Percentiles rank a stretch among this genome's conserved stretches.
Conservation (phyloP, 2,888 invertebrate species). For the Lepidochrysops patricia region DNA sequence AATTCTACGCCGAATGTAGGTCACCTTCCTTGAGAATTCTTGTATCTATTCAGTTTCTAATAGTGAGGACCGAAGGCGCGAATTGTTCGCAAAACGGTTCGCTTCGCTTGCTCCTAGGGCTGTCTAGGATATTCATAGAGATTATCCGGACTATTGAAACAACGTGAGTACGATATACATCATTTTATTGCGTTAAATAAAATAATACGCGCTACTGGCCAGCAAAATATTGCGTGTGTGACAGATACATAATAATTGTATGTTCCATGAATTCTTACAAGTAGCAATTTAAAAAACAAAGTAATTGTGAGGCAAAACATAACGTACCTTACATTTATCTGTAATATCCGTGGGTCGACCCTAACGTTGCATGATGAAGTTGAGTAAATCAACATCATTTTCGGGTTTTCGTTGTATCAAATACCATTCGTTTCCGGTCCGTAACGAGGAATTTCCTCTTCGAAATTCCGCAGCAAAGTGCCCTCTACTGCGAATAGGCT, state of each 20-base stretch:
- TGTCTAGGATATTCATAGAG: background rate
- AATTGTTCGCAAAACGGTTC: conserved; percentile 2
- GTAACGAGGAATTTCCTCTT: background rate
- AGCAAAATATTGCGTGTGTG: background rate
- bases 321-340: background rate
- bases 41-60: conserved; percentile 2
- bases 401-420: background rate
- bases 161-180: too few species aligned
- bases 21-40: conserved; percentile 1
- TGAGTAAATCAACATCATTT: conserved; percentile 3
- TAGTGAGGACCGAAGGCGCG: background rate
- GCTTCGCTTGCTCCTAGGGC: background rate
- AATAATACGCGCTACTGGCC: too few species aligned
- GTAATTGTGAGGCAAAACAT: background rate
- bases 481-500: background rate
- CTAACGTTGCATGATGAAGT: conserved; percentile 1
- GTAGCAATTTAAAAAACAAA: too few species aligned
- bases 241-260: background rate
- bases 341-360: background rate
- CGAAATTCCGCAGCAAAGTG: background rate
- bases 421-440: background rate
- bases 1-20: conserved; percentile 8
- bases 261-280: too few species aligned
- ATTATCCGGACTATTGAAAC: too few species aligned
- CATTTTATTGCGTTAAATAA: too few species aligned